Base-by-base conservation (phyloP, 2,797 vertebrate genomes). In the Sparidentex hasta region DNA sequence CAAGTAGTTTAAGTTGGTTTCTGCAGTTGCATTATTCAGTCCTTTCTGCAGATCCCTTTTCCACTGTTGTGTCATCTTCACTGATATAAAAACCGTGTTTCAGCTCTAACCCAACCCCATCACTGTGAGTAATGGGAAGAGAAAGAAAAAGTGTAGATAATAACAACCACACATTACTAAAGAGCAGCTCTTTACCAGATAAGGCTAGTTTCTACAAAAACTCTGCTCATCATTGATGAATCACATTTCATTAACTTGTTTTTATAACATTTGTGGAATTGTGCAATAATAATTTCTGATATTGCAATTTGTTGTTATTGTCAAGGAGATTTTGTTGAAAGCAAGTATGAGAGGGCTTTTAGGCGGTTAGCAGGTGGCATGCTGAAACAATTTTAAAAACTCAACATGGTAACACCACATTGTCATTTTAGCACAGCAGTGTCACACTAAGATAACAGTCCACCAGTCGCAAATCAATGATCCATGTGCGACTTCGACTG, bases 1-100 rank as follows among this genome's bases (percentile, higher is more conserved):
- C 11, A n/a, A 59, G 52, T 47, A 47, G 33, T 71, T 70, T 25
- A 61, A 67, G 20, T 46, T 55, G 59, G 59, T 66, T 52, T 69
- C 52, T 59, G 51, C 48, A 81, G 64, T 56, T 65, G 51, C n/a
- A 82, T 82, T 78, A 82, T 73, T 82, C 41, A 74, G 46, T 71
- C 47, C 5, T 5, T 76, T 54, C 61, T 74, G 55, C 56, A 77
- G 48, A 48, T 4, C 9, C 11, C 6, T 61, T 68, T 77, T 27
- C 33, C 6, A 44, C 23, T 27, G 29, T 43, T 67, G 54, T 72
- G 58, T 78, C 78, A 82, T 78, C 18, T 72, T 69, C 63, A 47
- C 63, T 23, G 59, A 69, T 78, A 71, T 13, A 63, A 75, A 78
- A 88, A 59, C 23, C 33, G 50, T 50, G 47, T 73, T 71, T 82